Percentiles rank a stretch among this genome's conserved stretches.
Evolutionary conservation across 2,888 invertebrate species (phyloP).

Genomic region (Serripes groenlandicus): DNA sequence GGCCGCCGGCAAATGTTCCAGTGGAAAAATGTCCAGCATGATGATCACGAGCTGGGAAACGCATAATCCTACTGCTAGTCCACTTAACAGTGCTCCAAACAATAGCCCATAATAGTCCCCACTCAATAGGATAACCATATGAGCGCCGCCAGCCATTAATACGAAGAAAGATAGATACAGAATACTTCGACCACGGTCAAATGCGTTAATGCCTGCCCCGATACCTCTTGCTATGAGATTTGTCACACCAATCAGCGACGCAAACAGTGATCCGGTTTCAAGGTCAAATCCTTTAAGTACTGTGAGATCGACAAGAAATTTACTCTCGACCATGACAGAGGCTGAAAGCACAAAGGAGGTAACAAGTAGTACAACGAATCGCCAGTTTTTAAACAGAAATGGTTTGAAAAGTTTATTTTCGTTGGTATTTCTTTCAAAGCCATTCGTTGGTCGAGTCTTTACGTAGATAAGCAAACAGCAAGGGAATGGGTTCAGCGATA

Average conservation of each 20-base stretch:
- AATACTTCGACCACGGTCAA: constrained; percentile 8
- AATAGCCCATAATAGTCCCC: constrained; percentile 24
- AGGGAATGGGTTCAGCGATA: constrained; percentile 27
- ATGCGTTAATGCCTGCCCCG: constrained; percentile 2
- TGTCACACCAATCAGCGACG: constrained; percentile 18
- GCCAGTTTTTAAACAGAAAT: constrained; percentile 7
- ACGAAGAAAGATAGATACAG: constrained; percentile 2
- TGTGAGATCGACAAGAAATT: constrained; percentile 36
- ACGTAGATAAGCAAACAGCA: constrained; percentile 11
- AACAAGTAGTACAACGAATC: constrained; percentile 1
- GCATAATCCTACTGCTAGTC: constrained; percentile 19
- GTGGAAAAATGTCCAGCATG: constrained; percentile 28
- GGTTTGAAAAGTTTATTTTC: constrained; percentile 11
- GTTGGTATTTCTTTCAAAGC: background rate
- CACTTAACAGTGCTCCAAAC: constrained; percentile 19
- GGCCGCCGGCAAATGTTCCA: constrained; percentile 7
- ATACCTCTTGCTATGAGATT: constrained; percentile 21
- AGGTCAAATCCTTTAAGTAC: constrained; percentile 26
- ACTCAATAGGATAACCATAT: constrained; percentile 16
- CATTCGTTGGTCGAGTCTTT: background rate
- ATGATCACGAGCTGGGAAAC: constrained; percentile 4
- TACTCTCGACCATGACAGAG: constrained; percentile 14
- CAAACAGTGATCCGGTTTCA: constrained; percentile 28
- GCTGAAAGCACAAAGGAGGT: constrained; percentile 8
- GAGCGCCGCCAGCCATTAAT: constrained; percentile 14